A percentile compares a stretch with the other conserved stretches of the same genome.
Conservation (phyloP, 2,113 vertebrate species). For the Ardeotis arabs region DNA sequence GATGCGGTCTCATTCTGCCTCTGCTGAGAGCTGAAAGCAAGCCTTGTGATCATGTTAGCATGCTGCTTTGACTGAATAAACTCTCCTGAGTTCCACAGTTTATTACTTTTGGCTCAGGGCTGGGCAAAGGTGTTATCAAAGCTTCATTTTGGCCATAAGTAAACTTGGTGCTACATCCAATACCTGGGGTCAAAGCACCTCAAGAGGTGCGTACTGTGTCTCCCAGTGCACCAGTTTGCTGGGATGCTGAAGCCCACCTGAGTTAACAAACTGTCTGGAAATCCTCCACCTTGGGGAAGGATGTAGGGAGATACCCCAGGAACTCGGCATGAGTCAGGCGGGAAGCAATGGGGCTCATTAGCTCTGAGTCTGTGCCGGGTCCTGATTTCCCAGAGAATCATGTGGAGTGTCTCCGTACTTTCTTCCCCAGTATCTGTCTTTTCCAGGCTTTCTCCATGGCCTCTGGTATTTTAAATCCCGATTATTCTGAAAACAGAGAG, state of each 20-base stretch:
- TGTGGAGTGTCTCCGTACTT: neutral
- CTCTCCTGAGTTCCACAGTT: neutral
- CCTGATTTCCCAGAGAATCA: neutral
- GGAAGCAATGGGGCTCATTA: neutral
- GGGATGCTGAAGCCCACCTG: neutral
- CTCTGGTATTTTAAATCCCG: neutral
- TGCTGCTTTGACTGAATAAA: neutral
- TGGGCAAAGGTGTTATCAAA: neutral
- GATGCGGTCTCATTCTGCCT: neutral
- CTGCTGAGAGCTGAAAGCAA: neutral
- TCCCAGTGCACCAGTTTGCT: neutral
- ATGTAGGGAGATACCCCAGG: neutral
- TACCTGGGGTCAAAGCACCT: neutral
- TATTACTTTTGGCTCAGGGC: neutral
- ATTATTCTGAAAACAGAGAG: neutral
- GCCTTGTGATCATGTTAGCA: neutral
- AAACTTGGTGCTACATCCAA: neutral
- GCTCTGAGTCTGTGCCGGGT: neutral
- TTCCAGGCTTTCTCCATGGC: neutral
- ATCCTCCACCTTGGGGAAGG: neutral
- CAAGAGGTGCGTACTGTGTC: rapidly evolving
- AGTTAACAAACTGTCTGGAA: neutral
- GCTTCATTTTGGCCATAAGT: neutral
- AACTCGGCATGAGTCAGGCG: neutral
- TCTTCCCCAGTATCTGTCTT: neutral